phyloP scores from a whole-genome alignment of 1,140 invertebrate species.

The Tetramorium simillimum region DNA sequence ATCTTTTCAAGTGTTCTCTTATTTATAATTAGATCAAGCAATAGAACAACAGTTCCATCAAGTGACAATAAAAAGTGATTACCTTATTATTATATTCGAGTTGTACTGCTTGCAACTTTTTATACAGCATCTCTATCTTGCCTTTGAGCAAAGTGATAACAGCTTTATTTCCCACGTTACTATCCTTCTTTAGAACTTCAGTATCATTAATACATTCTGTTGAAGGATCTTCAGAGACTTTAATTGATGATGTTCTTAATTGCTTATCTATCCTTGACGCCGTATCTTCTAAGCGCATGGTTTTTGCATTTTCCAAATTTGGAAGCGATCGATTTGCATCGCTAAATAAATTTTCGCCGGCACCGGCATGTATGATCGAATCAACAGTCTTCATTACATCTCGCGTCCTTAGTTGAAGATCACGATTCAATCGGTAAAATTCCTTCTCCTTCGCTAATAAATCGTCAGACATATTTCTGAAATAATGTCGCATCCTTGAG shows the following conservation, averaged over 20 bases:
- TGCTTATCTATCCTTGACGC: constrained; percentile 1
- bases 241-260: background rate
- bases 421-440: constrained; percentile 84
- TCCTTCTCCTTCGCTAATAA: constrained; percentile 84
- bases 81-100: constrained; percentile 83
- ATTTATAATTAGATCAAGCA: background rate
- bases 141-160: constrained; percentile 78
- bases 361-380: constrained; percentile 78
- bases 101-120: constrained; percentile 81
- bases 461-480: constrained; percentile 79
- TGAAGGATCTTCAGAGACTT: background rate
- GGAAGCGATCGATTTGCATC: background rate
- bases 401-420: constrained; percentile 84
- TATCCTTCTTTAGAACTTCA: constrained; percentile 23
- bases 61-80: background rate
- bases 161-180: constrained; percentile 49
- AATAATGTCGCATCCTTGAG: background rate
- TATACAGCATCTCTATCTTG: constrained; percentile 83
- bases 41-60: background rate
- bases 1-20: background rate
- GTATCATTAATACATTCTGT: constrained; percentile 2
- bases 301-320: constrained; percentile 22
- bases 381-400: constrained; percentile 84
- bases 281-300: background rate
- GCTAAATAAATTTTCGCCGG: constrained; percentile 2